Conservation (phyloP, 2,888 invertebrate species). For the Mythimna vitellina region DNA sequence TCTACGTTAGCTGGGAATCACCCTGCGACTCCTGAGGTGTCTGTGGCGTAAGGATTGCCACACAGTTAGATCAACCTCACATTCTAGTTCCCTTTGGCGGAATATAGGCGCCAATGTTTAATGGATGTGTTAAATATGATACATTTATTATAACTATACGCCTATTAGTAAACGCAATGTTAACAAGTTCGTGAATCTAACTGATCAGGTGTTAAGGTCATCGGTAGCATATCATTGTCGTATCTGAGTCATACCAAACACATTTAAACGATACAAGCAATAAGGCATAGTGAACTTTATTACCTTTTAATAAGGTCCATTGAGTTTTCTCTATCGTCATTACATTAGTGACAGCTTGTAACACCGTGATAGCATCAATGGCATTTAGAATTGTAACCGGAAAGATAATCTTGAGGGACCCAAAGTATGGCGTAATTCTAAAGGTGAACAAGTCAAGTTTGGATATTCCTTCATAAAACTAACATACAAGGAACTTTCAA, state of each 20-base stretch:
- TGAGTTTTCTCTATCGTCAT: neutral
- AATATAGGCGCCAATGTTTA: too few relatives aligned
- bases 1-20: too few relatives aligned
- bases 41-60: too few relatives aligned
- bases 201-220: constrained; percentile 56
- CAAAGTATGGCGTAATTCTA: constrained; percentile 67
- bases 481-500: constrained; percentile 58
- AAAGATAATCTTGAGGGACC: constrained; percentile 62
- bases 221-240: constrained; percentile 44
- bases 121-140: neutral
- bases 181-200: constrained; percentile 41
- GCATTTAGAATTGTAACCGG: constrained; percentile 67
- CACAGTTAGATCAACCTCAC: too few relatives aligned
- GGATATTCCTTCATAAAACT: constrained; percentile 54
- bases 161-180: constrained; percentile 45
- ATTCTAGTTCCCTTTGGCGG: too few relatives aligned
- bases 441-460: constrained; percentile 74
- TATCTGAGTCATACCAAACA: constrained; percentile 30
- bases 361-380: constrained; percentile 63
- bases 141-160: neutral
- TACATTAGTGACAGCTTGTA: constrained; percentile 39
- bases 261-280: neutral
- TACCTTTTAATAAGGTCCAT: constrained; percentile 20
- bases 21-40: too few relatives aligned
- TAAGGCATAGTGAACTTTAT: constrained; percentile 20